Percentiles rank a stretch among this genome's conserved stretches.
These are phyloP conservation scores for Notechis scutatus DNA, from an alignment of 2,113 vertebrate species.

Conservation along the genomic window DNA sequence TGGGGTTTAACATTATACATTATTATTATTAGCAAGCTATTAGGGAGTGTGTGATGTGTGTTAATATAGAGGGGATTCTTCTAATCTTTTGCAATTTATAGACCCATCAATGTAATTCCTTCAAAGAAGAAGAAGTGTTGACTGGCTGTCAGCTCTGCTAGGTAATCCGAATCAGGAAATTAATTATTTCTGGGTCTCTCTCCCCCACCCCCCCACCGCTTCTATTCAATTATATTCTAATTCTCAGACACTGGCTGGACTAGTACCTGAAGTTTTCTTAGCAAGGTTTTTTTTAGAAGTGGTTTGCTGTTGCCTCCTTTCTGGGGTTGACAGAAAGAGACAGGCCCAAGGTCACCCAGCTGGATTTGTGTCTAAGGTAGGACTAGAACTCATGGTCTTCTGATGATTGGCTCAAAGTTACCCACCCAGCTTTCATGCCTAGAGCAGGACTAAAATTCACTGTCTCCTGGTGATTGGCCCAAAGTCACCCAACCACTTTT, in stretches of 20 bases:
- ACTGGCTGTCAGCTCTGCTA: not conserved
- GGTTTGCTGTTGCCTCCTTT: not conserved
- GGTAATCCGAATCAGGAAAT: not conserved
- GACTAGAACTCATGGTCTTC: no score
- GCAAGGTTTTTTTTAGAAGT: not conserved
- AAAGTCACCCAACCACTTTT: no score
- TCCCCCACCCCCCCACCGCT: accelerated
- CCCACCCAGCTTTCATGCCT: no score
- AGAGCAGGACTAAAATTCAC: no score
- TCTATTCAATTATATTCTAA: not conserved
- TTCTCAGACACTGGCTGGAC: not conserved
- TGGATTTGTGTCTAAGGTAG: not conserved
- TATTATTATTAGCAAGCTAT: not conserved
- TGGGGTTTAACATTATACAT: not conserved
- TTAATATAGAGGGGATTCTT: not conserved
- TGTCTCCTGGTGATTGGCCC: no score
- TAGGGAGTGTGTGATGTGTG: not conserved
- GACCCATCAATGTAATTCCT: not conserved
- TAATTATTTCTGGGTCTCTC: not conserved
- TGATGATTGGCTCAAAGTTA: no score
- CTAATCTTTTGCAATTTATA: no score
- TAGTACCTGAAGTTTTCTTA: not conserved
- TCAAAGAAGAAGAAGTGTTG: not conserved
- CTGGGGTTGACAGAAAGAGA: no score
- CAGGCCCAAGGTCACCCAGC: not conserved